phyloP scores from a whole-genome alignment of 2,797 vertebrate species.

The Galaxias olidus region DNA sequence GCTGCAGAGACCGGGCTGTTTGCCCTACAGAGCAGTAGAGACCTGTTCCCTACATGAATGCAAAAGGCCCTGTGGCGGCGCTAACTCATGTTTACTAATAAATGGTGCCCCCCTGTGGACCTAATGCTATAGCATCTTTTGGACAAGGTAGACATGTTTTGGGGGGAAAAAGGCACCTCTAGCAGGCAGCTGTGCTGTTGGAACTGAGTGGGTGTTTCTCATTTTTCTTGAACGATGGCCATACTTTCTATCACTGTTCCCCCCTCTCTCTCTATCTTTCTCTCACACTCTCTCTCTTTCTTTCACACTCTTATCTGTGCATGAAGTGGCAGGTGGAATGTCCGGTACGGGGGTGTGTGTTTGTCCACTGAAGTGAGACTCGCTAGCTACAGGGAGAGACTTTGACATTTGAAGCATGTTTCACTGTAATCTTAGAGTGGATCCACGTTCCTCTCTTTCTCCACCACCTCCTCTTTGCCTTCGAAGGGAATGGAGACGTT shows the following conservation, averaged over 20 bases:
- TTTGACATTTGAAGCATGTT: constrained; percentile 46
- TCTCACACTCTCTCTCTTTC: constrained; percentile 2
- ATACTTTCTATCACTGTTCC: not conserved
- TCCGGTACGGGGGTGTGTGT: not conserved
- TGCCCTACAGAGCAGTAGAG: constrained; percentile 76
- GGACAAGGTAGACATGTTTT: not conserved
- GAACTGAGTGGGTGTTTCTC: too few relatives aligned
- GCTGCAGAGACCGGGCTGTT: constrained; percentile 89
- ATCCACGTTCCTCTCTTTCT: constrained; percentile 14
- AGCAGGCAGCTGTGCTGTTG: not conserved
- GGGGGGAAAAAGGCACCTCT: constrained; percentile 6
- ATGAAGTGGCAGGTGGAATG: constrained; percentile 45
- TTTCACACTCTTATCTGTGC: constrained; percentile 20
- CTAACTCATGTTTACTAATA: not conserved
- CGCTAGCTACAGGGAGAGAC: not conserved
- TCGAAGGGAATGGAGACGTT: constrained; percentile 1
- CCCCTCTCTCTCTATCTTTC: constrained; percentile 14
- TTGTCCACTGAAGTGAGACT: not conserved
- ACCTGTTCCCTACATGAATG: not conserved
- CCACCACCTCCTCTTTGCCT: not conserved
- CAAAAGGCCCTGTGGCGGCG: not conserved
- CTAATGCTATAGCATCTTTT: constrained; percentile 16
- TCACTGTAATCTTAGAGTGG: constrained; percentile 35
- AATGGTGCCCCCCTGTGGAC: constrained; percentile 16
- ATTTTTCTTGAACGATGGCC: too few relatives aligned